These are phyloP conservation scores for Falco concolor DNA, from an alignment of 2,797 vertebrate species.

Conservation along the genomic window DNA sequence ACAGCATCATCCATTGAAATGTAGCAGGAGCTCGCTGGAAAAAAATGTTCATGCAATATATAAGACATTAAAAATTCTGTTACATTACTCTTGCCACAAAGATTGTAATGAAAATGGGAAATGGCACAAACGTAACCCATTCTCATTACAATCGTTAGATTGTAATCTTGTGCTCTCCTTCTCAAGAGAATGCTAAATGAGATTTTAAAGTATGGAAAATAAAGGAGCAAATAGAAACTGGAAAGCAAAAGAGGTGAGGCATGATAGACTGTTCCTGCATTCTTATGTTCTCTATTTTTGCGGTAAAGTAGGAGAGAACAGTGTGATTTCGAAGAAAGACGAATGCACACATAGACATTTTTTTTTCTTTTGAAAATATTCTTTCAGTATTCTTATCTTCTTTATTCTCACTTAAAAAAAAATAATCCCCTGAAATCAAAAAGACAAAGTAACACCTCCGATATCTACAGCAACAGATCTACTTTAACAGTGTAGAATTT, in stretches of 20 bases:
- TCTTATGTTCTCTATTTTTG: slow-evolving; percentile 51
- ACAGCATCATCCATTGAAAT: slow-evolving; percentile 51
- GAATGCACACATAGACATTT: background rate
- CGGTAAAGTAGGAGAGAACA: slow-evolving; percentile 13
- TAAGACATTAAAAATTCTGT: slow-evolving; percentile 79
- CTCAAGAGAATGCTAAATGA: slow-evolving; percentile 79
- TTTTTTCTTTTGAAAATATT: background rate
- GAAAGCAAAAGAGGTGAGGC: slow-evolving; percentile 71
- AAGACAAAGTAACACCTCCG: background rate
- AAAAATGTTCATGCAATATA: slow-evolving; percentile 71
- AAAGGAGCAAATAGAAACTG: slow-evolving; percentile 75
- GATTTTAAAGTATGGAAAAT: slow-evolving; percentile 78
- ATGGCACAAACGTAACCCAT: slow-evolving; percentile 78
- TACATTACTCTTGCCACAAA: slow-evolving; percentile 79
- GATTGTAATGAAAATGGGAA: slow-evolving; percentile 80
- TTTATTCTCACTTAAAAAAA: background rate
- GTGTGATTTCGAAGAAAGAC: slow-evolving; percentile 10
- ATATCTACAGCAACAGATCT: background rate
- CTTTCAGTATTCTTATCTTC: background rate
- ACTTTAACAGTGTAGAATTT: background rate
- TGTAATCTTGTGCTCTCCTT: slow-evolving; percentile 77
- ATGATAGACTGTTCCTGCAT: slow-evolving; percentile 67
- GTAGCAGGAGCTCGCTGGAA: slow-evolving; percentile 46
- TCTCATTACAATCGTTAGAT: slow-evolving; percentile 79
- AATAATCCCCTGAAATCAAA: background rate